A percentile compares a stretch with the other conserved stretches of the same genome.
These are phyloP conservation scores for Trididemnum nubilum DNA, from an alignment of 23 tunicate genomes.

Conservation along the genomic window DNA sequence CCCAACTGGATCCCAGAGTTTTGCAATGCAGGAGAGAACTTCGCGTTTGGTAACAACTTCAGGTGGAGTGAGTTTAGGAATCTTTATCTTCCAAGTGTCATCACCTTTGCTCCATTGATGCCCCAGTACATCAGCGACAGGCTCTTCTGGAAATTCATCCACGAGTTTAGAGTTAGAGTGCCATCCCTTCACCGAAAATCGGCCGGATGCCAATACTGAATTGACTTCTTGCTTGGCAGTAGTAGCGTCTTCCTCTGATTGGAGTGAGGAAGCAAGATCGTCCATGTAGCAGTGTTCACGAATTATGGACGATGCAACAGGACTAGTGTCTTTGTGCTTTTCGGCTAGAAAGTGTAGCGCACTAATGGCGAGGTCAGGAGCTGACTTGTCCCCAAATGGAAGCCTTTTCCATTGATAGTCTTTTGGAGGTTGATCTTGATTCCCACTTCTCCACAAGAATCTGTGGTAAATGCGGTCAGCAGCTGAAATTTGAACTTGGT, in stretches of 20 bases:
- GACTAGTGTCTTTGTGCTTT: not conserved
- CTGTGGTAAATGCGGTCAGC: not conserved
- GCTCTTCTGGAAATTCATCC: not conserved
- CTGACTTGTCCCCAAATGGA: not conserved
- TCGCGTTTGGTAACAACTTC: not conserved
- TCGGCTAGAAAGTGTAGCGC: not conserved
- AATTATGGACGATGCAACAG: no score
- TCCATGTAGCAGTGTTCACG: no score
- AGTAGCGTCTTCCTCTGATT: not conserved
- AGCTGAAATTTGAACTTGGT: not conserved
- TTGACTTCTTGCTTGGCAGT: not conserved
- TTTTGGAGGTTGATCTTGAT: not conserved
- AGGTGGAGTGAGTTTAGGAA: not conserved
- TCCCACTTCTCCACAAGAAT: not conserved
- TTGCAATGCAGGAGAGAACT: not conserved
- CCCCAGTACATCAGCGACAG: not conserved
- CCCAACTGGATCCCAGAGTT: not conserved
- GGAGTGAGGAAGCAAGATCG: not conserved
- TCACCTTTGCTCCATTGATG: not conserved
- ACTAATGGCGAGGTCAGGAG: not conserved
- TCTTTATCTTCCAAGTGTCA: not conserved
- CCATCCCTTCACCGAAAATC: not conserved
- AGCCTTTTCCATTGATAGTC: not conserved
- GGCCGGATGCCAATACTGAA: not conserved
- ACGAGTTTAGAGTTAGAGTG: not conserved